These are phyloP conservation scores for Cinclus cinclus DNA, from an alignment of 2,113 vertebrate species.

Conservation along the genomic window DNA sequence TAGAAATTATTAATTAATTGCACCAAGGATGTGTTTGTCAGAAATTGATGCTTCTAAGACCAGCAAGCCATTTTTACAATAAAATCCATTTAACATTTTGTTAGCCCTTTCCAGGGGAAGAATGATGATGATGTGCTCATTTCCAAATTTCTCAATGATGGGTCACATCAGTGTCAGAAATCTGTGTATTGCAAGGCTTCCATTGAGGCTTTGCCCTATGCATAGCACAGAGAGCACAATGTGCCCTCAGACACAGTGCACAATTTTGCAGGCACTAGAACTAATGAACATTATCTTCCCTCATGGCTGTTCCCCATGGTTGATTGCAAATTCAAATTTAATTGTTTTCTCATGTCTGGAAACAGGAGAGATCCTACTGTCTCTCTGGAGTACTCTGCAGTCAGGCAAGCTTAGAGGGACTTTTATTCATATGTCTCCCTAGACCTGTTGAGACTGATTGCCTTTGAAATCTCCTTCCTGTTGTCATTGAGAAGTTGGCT, in stretches of 20 bases:
- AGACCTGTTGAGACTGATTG: neutral
- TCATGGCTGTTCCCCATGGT: neutral
- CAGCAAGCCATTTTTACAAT: neutral
- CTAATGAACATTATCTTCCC: neutral
- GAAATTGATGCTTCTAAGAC: neutral
- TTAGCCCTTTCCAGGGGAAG: neutral
- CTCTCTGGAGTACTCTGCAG: neutral
- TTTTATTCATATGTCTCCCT: neutral
- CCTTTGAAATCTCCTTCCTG: neutral
- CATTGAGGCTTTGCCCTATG: neutral
- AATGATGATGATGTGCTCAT: neutral
- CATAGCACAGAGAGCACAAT: neutral
- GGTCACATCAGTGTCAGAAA: neutral
- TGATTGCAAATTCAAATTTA: conserved; percentile 15
- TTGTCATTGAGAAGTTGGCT: neutral
- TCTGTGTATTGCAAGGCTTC: neutral
- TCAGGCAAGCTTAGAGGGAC: neutral
- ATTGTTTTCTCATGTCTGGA: neutral
- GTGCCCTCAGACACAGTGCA: neutral
- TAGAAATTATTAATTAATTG: neutral
- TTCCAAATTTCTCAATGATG: neutral
- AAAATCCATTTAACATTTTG: neutral
- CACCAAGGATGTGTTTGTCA: neutral
- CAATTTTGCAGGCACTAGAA: neutral
- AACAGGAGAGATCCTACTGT: neutral